Evolutionary conservation across 37 sponge, comb jelly and placozoan species (phyloP), one percentile per base, ranked within the genome.

Genomic region (Halichondria panicea): DNA sequence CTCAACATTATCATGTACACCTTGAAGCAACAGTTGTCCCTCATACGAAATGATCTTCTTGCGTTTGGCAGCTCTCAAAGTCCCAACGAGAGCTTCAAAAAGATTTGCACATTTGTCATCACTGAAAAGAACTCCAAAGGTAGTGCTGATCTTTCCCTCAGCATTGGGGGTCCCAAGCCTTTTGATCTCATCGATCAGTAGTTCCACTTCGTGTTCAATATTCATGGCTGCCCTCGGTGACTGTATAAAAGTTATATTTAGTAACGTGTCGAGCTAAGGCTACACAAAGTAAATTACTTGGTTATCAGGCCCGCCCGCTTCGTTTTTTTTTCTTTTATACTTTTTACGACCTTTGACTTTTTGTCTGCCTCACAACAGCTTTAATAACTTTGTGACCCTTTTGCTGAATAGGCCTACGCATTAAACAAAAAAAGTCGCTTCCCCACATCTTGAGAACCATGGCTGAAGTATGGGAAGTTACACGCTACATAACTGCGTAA

Each of bases 81-180:
- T 94, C 19, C 95, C 95, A 11, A 94, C 92, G n/a, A 94, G 62
- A 0, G 95, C 95, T 52, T 94, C 95, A 72, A 94, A 94, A 25
- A 94, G 66, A 41, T 94, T 94, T 37, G 95, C 95, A 68, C 95
- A 94, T 27, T 74, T 72, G 56, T 94, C 95, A 54, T 94, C 95
- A 40, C 48, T 55, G 65, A 94, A 94, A 55, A 94, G 73, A 12
- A 80, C 81, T 21, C 95, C 95, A 79, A 94, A 94, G 63, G 70
- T 90, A 13, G 91, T 92, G 13, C 52, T 74, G 0, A 69, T 30
- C 62, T 91, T 59, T 36, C 95, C 95, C 40, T 83, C 84, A 11
- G 71, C 68, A 41, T 84, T 87, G 25, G 88, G 88, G 3, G 78
- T 27, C 3, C 95, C 95, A 0, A 94, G 92, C n/a, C 95, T 71